Percentiles rank a stretch among this genome's conserved stretches.
Evolutionary conservation across 2,888 invertebrate genomes (phyloP).

Genomic region (Ormyrus rosae): DNA sequence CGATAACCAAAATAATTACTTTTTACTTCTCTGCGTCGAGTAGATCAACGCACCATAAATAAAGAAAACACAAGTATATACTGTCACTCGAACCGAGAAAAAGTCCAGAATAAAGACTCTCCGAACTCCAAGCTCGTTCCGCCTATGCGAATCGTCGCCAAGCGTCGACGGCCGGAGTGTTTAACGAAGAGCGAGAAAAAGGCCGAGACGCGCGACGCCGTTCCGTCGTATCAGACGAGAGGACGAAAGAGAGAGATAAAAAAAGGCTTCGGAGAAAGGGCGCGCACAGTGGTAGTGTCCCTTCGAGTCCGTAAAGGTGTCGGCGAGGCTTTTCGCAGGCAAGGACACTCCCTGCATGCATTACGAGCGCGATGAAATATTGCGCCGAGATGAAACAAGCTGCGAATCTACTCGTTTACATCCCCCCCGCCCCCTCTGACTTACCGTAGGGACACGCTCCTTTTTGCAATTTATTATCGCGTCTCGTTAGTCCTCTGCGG

Average conservation of each 20-base stretch:
- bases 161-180: constrained; percentile 40
- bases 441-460: neutral
- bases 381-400: constrained; percentile 31
- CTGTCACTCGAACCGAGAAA: too few relatives aligned
- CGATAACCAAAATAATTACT: neutral
- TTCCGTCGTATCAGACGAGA: constrained; percentile 38
- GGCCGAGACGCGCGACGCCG: constrained; percentile 9
- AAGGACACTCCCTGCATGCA: constrained; percentile 47
- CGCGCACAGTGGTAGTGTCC: neutral
- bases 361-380: constrained; percentile 48
- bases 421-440: neutral
- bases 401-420: constrained; percentile 40
- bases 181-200: constrained; percentile 44
- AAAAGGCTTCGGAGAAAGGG: neutral
- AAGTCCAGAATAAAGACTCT: too few relatives aligned
- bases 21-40: too few relatives aligned
- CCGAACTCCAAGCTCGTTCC: constrained; percentile 16
- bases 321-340: constrained; percentile 35
- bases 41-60: too few relatives aligned
- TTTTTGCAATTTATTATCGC: constrained; percentile 22
- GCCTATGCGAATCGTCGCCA: constrained; percentile 10
- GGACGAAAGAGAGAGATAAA: neutral
- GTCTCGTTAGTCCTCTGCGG: constrained; percentile 19
- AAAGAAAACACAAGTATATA: too few relatives aligned
- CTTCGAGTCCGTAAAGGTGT: constrained; percentile 5